Evolutionary conservation across 1,140 invertebrate species (phyloP).

Genomic region (Cepaea nemoralis): DNA sequence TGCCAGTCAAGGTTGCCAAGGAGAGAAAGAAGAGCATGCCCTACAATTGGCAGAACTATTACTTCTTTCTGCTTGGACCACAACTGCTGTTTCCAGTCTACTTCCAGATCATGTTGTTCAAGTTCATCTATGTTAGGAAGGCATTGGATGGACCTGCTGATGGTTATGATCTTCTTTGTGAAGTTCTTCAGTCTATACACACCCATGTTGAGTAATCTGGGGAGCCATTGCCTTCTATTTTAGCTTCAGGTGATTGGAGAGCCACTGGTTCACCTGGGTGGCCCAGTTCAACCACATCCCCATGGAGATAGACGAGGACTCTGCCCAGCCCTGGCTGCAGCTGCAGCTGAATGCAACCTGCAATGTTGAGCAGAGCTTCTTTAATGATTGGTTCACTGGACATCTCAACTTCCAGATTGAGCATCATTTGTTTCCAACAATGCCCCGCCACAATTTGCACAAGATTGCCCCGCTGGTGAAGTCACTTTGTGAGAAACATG

Average conservation of each 20-base stretch:
- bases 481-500: slow-evolving; percentile 70
- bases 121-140: slow-evolving; percentile 63
- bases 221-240: slow-evolving; percentile 60
- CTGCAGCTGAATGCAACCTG: slow-evolving; percentile 67
- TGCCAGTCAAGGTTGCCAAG: slow-evolving; percentile 69
- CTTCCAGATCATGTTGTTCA: slow-evolving; percentile 70
- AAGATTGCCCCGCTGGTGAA: slow-evolving; percentile 69
- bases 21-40: slow-evolving; percentile 64
- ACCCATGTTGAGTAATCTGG: slow-evolving; percentile 57
- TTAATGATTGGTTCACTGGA: slow-evolving; percentile 73
- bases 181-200: slow-evolving; percentile 60
- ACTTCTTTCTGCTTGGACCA: slow-evolving; percentile 70
- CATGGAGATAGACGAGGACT: slow-evolving; percentile 69
- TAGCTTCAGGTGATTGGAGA: slow-evolving; percentile 64
- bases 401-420: slow-evolving; percentile 73
- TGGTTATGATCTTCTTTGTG: slow-evolving; percentile 53
- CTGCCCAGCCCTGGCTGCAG: slow-evolving; percentile 55
- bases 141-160: slow-evolving; percentile 60
- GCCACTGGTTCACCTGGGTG: slow-evolving; percentile 71
- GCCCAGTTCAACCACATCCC: slow-evolving; percentile 72
- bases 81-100: slow-evolving; percentile 71
- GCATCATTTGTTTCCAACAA: slow-evolving; percentile 72
- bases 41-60: slow-evolving; percentile 69
- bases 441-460: slow-evolving; percentile 71
- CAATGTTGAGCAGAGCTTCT: slow-evolving; percentile 66